These are phyloP conservation scores for Paragorgia papillata DNA, from an alignment of 92 coral and sea anemone species.

Conservation along the genomic window DNA sequence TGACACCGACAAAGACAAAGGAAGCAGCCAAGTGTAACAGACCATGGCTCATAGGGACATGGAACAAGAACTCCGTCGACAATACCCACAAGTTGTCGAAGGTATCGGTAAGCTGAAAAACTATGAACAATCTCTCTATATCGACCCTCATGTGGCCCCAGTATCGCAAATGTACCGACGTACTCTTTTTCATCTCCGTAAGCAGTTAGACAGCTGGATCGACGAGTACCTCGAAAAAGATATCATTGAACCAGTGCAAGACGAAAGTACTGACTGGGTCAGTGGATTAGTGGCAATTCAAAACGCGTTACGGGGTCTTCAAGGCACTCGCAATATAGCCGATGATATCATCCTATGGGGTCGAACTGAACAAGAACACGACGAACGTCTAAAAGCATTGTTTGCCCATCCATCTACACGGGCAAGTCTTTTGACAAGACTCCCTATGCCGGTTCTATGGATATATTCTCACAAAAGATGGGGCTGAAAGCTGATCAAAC, in stretches of 20 bases:
- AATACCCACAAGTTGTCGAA: constrained; percentile 13
- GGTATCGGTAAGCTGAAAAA: constrained; percentile 43
- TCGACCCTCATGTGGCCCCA: constrained; percentile 43
- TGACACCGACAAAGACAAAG: not conserved
- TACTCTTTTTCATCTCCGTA: constrained; percentile 39
- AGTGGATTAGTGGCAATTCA: constrained; percentile 41
- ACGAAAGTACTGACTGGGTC: constrained; percentile 47
- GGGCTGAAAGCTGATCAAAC: constrained; percentile 19
- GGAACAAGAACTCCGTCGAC: not conserved
- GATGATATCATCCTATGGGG: constrained; percentile 28
- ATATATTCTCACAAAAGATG: constrained; percentile 1
- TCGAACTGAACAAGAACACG: constrained; percentile 14
- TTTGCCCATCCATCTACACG: constrained; percentile 6
- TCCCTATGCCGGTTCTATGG: constrained; percentile 47
- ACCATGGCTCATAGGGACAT: not conserved
- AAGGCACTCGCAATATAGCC: constrained; percentile 14
- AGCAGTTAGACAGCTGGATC: constrained; percentile 43
- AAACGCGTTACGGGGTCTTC: not conserved
- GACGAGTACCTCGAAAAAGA: constrained; percentile 32
- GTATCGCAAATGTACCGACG: constrained; percentile 43
- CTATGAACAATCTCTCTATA: constrained; percentile 42
- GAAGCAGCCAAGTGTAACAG: not conserved
- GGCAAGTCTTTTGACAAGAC: constrained; percentile 8
- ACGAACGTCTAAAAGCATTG: constrained; percentile 6
- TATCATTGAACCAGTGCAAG: constrained; percentile 41